Base-by-base conservation (phyloP, 2,797 vertebrate species). In the Cottoperca gobio region DNA sequence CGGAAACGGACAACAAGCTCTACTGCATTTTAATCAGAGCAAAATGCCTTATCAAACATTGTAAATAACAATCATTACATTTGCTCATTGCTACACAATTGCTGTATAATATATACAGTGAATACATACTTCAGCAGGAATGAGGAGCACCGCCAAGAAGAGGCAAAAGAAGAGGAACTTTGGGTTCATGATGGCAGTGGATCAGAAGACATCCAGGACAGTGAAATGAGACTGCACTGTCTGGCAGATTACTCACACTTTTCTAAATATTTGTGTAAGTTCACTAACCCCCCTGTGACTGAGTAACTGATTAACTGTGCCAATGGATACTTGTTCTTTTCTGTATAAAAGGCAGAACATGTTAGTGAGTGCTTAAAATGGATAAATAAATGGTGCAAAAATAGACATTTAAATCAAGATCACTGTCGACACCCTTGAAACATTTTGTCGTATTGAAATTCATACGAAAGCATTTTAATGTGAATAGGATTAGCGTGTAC, bases 121-220 rank as follows among this genome's bases (percentile, higher is more conserved):
- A 73, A 89, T 86, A 92, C 94, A 60, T 87, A 95, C 95, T 82
- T 95, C 91, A 64, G 92, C 87, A 48, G 91, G 92, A 46, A 88
- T 31, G 65, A 95, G 53, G 73, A 95, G 88, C 64, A 64, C 73
- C 28, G 73, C 90, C 33, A 95, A 68, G 60, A 93, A 63, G 60
- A 94, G 68, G 58, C 88, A 91, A 54, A 92, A 55, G 73, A 93
- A 79, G 55, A 94, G 69, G 73, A 94, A 84, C 84, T 92, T 93
- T 2, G 92, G 76, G 61, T 93, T 92, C 95, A 95, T 95, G 90
- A 42, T 81, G 77, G 73, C 85, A 79, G 85, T 49, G 65, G 79
- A 73, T 73, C 79, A 79, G 70, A 35, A 13, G 52, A 68, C 61
- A 40, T 82, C 71, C 81, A 89, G 77, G 48, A 84, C 74, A 87